Percentiles rank a stretch among this genome's conserved stretches.
phyloP scores from a whole-genome alignment of 2,797 vertebrate genomes.

The Molossus alvarezi region DNA sequence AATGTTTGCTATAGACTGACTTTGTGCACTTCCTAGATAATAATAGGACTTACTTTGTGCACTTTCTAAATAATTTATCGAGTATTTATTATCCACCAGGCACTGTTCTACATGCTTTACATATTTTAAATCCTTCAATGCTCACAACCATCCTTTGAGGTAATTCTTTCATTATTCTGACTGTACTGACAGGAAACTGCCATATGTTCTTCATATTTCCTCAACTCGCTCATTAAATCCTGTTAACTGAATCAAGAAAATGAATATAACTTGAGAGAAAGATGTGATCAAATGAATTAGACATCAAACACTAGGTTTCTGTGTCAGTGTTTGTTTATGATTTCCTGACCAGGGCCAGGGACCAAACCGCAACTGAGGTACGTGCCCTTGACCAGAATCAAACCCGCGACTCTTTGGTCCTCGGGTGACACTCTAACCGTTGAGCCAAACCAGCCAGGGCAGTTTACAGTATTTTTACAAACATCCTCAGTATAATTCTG shows the following conservation, averaged over 20 bases:
- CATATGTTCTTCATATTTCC: slow-evolving; percentile 36
- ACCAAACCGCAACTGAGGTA: too few species aligned
- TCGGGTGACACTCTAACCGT: too few species aligned
- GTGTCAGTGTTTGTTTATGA: background rate
- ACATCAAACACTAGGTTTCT: background rate
- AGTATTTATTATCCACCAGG: background rate
- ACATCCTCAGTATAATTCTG: background rate
- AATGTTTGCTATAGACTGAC: background rate
- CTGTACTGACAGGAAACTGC: slow-evolving; percentile 51
- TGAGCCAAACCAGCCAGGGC: background rate
- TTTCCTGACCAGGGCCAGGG: background rate
- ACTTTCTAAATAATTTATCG: background rate
- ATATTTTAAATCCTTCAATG: slow-evolving; percentile 35
- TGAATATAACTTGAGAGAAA: slow-evolving; percentile 43
- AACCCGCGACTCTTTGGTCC: too few species aligned
- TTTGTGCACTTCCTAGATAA: background rate
- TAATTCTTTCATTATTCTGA: slow-evolving; percentile 53
- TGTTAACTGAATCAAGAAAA: slow-evolving; percentile 47
- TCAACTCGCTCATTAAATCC: slow-evolving; percentile 36
- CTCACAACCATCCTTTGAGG: background rate
- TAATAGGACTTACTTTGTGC: background rate
- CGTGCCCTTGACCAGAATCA: too few species aligned
- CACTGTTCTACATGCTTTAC: background rate
- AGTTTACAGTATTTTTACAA: background rate
- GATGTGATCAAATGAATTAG: slow-evolving; percentile 46